Evolutionary conservation across 2,113 vertebrate species (phyloP).

Genomic region (Mystacornis crossleyi): DNA sequence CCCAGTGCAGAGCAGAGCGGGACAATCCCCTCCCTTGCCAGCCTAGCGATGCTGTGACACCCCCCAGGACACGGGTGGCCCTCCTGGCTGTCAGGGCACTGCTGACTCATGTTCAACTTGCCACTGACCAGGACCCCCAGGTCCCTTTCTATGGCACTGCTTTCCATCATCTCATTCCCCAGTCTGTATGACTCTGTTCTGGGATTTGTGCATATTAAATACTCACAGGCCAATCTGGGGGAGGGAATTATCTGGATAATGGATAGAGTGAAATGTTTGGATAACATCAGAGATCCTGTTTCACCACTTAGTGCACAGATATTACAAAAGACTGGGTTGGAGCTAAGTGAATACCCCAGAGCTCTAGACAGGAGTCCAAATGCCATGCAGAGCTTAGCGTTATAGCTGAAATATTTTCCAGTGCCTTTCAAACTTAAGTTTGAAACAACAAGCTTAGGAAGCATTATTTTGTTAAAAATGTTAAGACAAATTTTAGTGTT

Average conservation of each 20-base stretch:
- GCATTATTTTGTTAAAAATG: not conserved
- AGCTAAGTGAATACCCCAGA: not conserved
- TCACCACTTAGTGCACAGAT: not conserved
- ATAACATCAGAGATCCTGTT: not conserved
- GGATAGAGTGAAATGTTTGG: not conserved
- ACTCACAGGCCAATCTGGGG: not conserved
- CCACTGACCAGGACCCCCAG: rapidly evolving
- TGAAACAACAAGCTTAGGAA: not conserved
- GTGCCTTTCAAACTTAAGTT: not conserved
- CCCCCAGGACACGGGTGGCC: rapidly evolving
- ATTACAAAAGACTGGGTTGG: not conserved
- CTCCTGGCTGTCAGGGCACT: not conserved
- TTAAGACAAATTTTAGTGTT: not conserved
- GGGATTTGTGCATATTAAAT: not conserved
- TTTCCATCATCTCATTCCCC: not conserved
- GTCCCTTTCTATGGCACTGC: not conserved
- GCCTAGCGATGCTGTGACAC: rapidly evolving
- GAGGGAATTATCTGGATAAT: not conserved
- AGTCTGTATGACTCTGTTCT: not conserved
- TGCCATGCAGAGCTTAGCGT: not conserved
- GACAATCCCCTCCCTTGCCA: not conserved
- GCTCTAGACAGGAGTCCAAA: not conserved
- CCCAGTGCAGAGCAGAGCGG: not conserved
- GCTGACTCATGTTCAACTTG: rapidly evolving
- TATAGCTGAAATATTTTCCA: not conserved